Conservation (phyloP, 1,140 invertebrate genomes). For the Dreissena polymorpha region DNA sequence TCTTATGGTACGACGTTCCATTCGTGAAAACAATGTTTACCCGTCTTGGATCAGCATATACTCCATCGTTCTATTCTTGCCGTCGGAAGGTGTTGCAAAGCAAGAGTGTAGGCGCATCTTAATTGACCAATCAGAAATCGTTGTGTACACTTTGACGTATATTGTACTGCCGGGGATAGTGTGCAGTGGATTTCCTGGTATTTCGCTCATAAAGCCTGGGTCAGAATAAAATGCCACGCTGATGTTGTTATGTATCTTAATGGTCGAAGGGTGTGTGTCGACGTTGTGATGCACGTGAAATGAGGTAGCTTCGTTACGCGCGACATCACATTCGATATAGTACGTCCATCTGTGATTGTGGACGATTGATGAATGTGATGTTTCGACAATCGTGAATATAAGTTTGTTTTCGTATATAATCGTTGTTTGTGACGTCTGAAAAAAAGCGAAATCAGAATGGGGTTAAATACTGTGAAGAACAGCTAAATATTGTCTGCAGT, state of each 20-base stretch:
- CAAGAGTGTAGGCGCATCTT: slow-evolving; percentile 30
- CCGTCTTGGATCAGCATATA: neutral
- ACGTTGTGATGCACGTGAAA: slow-evolving; percentile 26
- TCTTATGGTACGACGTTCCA: no score
- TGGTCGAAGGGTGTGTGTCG: neutral
- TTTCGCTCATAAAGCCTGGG: neutral
- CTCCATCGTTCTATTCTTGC: no score
- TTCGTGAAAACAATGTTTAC: no score
- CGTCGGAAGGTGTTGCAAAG: neutral
- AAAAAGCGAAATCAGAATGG: no score
- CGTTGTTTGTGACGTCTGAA: neutral
- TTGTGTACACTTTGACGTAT: slow-evolving; percentile 23
- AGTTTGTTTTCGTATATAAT: slow-evolving; percentile 18
- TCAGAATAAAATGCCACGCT: slow-evolving; percentile 30
- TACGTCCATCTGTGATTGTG: slow-evolving; percentile 24
- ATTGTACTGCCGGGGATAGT: neutral
- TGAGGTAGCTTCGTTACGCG: slow-evolving; percentile 3
- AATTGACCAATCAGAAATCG: slow-evolving; percentile 6
- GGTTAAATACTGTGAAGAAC: no score
- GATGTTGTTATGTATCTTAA: slow-evolving; percentile 11
- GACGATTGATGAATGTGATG: slow-evolving; percentile 2
- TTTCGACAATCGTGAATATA: slow-evolving; percentile 13
- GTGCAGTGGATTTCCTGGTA: slow-evolving; percentile 35
- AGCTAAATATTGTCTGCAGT: no score
- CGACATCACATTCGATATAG: slow-evolving; percentile 25